Base-by-base conservation (phyloP, 1,140 invertebrate genomes). In the Bicyclus anynana region DNA sequence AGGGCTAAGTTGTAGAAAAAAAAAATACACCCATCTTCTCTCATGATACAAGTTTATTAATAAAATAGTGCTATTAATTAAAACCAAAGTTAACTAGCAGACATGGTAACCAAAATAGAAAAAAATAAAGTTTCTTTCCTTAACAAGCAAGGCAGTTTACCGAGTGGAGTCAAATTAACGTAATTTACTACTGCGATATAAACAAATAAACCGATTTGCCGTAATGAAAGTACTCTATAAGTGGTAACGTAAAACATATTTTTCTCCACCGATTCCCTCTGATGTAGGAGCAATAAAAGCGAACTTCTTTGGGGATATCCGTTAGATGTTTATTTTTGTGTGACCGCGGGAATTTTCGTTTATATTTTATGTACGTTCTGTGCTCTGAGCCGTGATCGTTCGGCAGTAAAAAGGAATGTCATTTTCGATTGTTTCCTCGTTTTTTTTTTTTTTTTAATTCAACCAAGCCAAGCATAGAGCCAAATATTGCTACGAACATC, bases 251-350 rank as follows among this genome's bases (percentile, higher is more conserved):
- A 38, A 62, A 61, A 61, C 52, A 59, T 69, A 33, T 61, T 66
- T 66, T 63, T 64, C n/a, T 38, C 46, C 35, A 57, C 63, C 56
- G 48, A 51, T 26, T 56, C 48, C 33, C 65, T 67, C 35, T 65
- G 65, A 71, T 67, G 59, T 68, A 42, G 42, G 23, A 26, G 49
- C 21, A 29, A 68, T 69, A 65, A 69, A 69, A 62, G 53, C 50
- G 40, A 59, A 58, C 48, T 64, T 59, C 58, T 60, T 60, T 38
- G 38, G 48, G 53, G 62, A 63, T 72, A 72, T 65, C 65, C 69
- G 65, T 62, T 57, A 52, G 52, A 49, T 59, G 65, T 72, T 72
- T 72, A 68, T 72, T 72, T 72, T 61, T 29, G 62, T 64, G 46
- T 61, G 58, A 62, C 69, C 65, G 55, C 52, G 26, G 46, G 54